Evolutionary conservation across 2,888 invertebrate genomes (phyloP).

Genomic region (Diarsia dahlii): DNA sequence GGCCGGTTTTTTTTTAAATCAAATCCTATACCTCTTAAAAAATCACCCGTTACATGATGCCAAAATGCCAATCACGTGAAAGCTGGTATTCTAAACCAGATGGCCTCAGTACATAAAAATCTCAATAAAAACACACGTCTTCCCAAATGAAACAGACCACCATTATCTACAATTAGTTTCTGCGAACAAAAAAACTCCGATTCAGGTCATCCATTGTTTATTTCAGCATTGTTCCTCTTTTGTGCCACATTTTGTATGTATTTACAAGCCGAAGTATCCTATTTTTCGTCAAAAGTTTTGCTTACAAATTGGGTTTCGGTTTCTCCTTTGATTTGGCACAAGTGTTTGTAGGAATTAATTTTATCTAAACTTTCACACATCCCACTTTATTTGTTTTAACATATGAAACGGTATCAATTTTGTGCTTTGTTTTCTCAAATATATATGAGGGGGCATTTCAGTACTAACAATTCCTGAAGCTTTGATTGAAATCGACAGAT

Average conservation of each 20-base stretch:
- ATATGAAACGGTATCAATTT: not conserved
- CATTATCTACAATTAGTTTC: slow-evolving; percentile 70
- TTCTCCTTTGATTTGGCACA: slow-evolving; percentile 14
- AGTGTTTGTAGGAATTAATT: slow-evolving; percentile 18
- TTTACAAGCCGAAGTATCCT: slow-evolving; percentile 53
- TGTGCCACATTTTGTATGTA: slow-evolving; percentile 49
- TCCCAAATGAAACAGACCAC: slow-evolving; percentile 37
- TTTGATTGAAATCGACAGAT: too few relatives aligned
- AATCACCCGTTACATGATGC: too few relatives aligned
- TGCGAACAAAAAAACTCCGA: slow-evolving; percentile 77
- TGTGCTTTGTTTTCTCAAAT: not conserved
- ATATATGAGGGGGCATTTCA: too few relatives aligned
- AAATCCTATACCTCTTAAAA: too few relatives aligned
- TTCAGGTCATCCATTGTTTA: slow-evolving; percentile 80
- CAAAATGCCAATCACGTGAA: not conserved
- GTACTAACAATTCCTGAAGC: too few relatives aligned
- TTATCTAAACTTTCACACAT: slow-evolving; percentile 9
- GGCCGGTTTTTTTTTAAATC: too few relatives aligned
- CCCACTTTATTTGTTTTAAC: slow-evolving; percentile 1
- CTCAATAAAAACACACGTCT: slow-evolving; percentile 38
- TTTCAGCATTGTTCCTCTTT: slow-evolving; percentile 69
- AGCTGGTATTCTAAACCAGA: slow-evolving; percentile 18
- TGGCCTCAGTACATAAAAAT: slow-evolving; percentile 36
- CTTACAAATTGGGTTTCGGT: slow-evolving; percentile 24
- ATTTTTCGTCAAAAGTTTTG: slow-evolving; percentile 36